These are phyloP conservation scores for Neelides folsomi DNA, from an alignment of 2,888 invertebrate species.

Conservation along the genomic window DNA sequence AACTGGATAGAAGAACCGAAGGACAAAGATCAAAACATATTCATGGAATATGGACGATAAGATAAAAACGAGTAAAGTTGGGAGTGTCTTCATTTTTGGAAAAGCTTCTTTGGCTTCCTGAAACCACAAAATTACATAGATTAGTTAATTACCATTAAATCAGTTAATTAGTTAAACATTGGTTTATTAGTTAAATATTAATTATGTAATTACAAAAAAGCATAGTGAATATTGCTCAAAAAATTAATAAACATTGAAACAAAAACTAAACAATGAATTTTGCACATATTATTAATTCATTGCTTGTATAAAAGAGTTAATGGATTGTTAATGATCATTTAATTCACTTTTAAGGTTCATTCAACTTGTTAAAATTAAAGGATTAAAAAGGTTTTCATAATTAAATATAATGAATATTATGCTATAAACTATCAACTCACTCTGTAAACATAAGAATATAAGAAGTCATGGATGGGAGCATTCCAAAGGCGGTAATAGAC, in stretches of 20 bases:
- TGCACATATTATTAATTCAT: too few relatives aligned
- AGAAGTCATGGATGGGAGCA: conserved; percentile 83
- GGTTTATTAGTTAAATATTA: background rate
- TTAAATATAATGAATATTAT: too few relatives aligned
- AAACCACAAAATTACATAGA: background rate
- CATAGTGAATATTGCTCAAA: too few relatives aligned
- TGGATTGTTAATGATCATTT: too few relatives aligned
- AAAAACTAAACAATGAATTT: too few relatives aligned
- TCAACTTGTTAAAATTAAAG: too few relatives aligned
- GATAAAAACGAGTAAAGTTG: conserved; percentile 54
- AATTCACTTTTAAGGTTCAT: too few relatives aligned
- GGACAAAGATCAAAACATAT: conserved; percentile 59
- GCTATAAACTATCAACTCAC: too few relatives aligned
- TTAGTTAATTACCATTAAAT: background rate
- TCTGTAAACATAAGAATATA: conserved; percentile 59
- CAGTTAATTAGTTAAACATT: background rate
- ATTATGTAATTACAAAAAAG: too few relatives aligned
- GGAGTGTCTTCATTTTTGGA: conserved; percentile 33
- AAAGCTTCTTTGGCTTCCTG: conserved; percentile 12
- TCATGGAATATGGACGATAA: conserved; percentile 80
- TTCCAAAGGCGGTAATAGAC: conserved; percentile 89
- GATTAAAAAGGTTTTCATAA: too few relatives aligned
- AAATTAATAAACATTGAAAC: too few relatives aligned
- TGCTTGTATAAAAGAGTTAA: too few relatives aligned
- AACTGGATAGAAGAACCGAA: conserved; percentile 77